Evolutionary conservation across 1,140 invertebrate genomes (phyloP).

Genomic region (Wasmannia auropunctata): DNA sequence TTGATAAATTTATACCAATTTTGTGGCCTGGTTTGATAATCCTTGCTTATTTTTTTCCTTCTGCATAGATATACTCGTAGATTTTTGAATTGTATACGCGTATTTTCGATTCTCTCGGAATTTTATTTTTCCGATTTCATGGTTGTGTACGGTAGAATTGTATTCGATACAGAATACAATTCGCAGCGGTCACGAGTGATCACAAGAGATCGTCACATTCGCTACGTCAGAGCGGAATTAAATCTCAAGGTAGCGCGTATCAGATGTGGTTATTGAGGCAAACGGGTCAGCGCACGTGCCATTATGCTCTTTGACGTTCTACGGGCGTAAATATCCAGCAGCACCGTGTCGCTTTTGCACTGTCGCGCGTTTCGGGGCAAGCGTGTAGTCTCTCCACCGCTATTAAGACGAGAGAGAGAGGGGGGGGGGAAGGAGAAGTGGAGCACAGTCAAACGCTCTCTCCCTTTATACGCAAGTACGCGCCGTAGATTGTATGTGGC

Average conservation of each 20-base stretch:
- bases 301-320: slow-evolving; percentile 54
- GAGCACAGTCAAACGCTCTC: slow-evolving; percentile 33
- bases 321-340: slow-evolving; percentile 63
- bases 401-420: slow-evolving; percentile 37
- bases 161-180: neutral
- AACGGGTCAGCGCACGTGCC: slow-evolving; percentile 62
- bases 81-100: neutral
- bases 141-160: neutral
- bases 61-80: too few species aligned
- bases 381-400: slow-evolving; percentile 1
- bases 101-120: neutral
- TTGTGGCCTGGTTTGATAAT: neutral
- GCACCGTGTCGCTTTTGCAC: slow-evolving; percentile 40
- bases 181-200: neutral
- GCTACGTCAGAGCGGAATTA: slow-evolving; percentile 48
- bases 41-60: neutral
- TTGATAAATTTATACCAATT: neutral
- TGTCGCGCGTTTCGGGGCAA: slow-evolving; percentile 43
- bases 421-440: too few species aligned
- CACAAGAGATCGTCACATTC: slow-evolving; percentile 18
- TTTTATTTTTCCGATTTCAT: neutral
- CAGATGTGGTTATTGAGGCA: slow-evolving; percentile 62
- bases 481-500: neutral
- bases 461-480: neutral
- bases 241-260: slow-evolving; percentile 63